These are phyloP conservation scores for Tolmerus cingulatus DNA, from an alignment of 2,888 invertebrate genomes.

Conservation along the genomic window DNA sequence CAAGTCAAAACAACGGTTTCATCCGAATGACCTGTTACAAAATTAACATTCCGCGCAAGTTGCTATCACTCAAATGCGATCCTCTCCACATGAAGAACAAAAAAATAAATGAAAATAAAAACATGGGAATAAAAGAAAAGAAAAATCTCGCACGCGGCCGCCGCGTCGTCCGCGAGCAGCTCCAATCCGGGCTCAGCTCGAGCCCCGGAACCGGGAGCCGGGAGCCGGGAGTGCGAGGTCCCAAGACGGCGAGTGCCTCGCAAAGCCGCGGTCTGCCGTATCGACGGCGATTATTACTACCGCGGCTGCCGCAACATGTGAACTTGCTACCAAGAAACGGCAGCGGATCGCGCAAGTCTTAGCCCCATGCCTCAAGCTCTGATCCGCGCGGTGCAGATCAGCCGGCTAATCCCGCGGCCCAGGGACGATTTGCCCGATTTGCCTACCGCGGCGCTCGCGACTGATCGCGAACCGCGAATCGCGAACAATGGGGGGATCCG, in stretches of 20 bases:
- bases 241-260: background rate
- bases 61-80: constrained; percentile 31
- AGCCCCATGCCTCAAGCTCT: background rate
- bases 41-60: constrained; percentile 40
- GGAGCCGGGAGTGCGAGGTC: background rate
- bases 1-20: constrained; percentile 38
- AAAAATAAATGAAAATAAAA: background rate
- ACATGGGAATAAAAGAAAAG: background rate
- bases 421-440: background rate
- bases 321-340: background rate
- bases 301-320: constrained; percentile 12
- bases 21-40: constrained; percentile 46
- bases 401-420: background rate
- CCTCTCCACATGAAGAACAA: constrained; percentile 2
- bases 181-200: background rate
- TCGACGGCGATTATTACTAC: background rate
- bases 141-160: background rate
- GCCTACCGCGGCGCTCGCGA: background rate
- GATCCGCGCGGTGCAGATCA: background rate
- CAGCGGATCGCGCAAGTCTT: background rate
- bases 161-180: background rate
- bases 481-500: background rate
- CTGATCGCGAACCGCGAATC: background rate
- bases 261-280: background rate
- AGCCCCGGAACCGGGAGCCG: no score